Base-by-base conservation (phyloP, 2,113 vertebrate species). In the Lutjanus erythropterus region DNA sequence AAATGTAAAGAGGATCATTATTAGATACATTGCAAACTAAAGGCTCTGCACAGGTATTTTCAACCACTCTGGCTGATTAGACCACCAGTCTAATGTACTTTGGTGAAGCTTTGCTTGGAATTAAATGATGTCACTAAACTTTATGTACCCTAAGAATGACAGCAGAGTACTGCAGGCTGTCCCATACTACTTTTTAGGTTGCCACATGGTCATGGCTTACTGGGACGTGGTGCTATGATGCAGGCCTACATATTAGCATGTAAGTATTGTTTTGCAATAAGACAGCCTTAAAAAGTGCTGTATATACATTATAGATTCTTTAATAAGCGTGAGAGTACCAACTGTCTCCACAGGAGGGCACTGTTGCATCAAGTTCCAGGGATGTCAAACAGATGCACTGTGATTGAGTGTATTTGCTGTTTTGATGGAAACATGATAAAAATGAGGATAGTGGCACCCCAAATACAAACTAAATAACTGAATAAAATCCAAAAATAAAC, bases 331-430 rank as follows among this genome's bases (percentile, higher is more conserved):
- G 25, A 23, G 33, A n/a, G 25, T 59, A 47, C 56, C 50, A 33
- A 8, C 3, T 18, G 1, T 46, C 0, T 71, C 88, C 90, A 88
- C 53, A 58, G 2, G 80, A 80, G 2, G 58, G 23, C 41, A 3
- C 55, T 81, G 78, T 79, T 81, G 29, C 15, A 72, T 9, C 46
- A 47, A 21, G 5, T 44, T 39, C 19, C 19, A 25, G n/a, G 19
- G 6, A 11, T 65, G 6, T 29, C 14, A 59, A 44, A 58, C 64
- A 56, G 47, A 23, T 69, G 19, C 16, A 67, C 11, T 65, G 8
- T 12, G 4, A 61, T 61, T 50, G 9, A 59, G 29, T 29, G 58
- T 19, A 14, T 42, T 0, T 68, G 18, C 15, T 41, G 11, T n/a
- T 15, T 16, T 64, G 33, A 35, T 19, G 18, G 29, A 50, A 62